A percentile compares a stretch with the other conserved stretches of the same genome.
Conservation (phyloP, 2,113 vertebrate species). For the Aspidoscelis tigris region DNA sequence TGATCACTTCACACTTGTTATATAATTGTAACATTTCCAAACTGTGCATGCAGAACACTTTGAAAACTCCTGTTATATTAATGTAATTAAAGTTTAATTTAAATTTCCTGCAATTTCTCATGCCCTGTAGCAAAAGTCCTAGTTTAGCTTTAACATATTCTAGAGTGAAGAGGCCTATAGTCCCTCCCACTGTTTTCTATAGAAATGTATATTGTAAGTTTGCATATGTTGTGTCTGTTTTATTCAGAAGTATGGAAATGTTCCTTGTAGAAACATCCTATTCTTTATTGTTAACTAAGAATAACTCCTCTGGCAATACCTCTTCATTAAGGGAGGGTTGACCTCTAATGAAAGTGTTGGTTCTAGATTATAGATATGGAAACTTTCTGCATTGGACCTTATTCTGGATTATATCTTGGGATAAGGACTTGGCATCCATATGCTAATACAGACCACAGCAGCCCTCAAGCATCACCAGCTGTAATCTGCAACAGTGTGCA, state of each 20-base stretch:
- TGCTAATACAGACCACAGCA: no score
- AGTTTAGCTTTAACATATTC: constrained; percentile 42
- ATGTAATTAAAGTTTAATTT: constrained; percentile 69
- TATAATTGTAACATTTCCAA: constrained; percentile 61
- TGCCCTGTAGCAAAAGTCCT: constrained; percentile 44
- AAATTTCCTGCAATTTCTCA: constrained; percentile 44
- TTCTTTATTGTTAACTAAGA: not conserved
- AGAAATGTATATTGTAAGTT: not conserved
- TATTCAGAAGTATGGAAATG: constrained; percentile 11
- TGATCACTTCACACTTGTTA: constrained; percentile 54
- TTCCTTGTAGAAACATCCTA: not conserved
- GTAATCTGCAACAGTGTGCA: no score
- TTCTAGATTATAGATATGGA: no score
- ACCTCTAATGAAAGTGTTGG: no score
- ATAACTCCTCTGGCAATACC: not conserved
- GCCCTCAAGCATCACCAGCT: no score
- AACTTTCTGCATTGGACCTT: no score
- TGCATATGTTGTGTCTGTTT: not conserved
- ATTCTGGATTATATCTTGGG: no score
- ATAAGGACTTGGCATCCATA: no score
- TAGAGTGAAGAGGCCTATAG: not conserved
- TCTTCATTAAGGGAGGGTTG: not conserved
- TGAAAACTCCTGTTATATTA: constrained; percentile 62
- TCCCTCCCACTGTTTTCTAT: not conserved
- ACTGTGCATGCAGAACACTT: constrained; percentile 60